phyloP scores from a whole-genome alignment of 2,888 invertebrate genomes.

The Agrochola lychnidis region DNA sequence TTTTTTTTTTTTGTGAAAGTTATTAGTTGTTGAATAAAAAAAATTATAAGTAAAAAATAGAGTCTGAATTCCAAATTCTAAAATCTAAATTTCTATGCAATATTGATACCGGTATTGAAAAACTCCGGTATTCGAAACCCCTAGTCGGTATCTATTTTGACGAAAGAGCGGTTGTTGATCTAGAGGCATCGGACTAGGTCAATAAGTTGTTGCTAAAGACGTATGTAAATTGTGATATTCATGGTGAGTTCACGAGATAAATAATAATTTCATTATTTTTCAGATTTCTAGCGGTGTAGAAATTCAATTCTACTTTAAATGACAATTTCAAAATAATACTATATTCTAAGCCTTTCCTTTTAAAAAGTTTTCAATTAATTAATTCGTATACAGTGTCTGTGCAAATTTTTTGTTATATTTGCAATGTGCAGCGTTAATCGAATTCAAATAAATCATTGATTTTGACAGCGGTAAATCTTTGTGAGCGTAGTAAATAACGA shows the following conservation, averaged over 20 bases:
- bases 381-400: constrained; percentile 22
- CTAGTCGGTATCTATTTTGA: too few relatives aligned
- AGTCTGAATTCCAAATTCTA: too few relatives aligned
- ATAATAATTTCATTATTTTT: background rate
- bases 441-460: constrained; percentile 50
- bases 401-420: constrained; percentile 53
- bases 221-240: constrained; percentile 1
- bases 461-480: constrained; percentile 45
- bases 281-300: background rate
- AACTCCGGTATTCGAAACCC: too few relatives aligned
- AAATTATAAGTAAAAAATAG: too few relatives aligned
- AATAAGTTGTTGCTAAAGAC: background rate
- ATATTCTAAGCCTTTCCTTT: background rate
- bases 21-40: too few relatives aligned
- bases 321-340: constrained; percentile 2
- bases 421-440: constrained; percentile 46
- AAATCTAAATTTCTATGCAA: too few relatives aligned
- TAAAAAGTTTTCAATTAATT: background rate
- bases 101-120: too few relatives aligned
- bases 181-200: too few relatives aligned
- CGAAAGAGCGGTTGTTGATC: too few relatives aligned
- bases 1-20: too few relatives aligned
- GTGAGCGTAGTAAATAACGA: constrained; percentile 45
- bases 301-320: background rate
- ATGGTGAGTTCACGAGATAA: background rate